Percentiles rank a stretch among this genome's conserved stretches.
phyloP scores from a whole-genome alignment of 2,113 vertebrate genomes.

The Otus sunia region DNA sequence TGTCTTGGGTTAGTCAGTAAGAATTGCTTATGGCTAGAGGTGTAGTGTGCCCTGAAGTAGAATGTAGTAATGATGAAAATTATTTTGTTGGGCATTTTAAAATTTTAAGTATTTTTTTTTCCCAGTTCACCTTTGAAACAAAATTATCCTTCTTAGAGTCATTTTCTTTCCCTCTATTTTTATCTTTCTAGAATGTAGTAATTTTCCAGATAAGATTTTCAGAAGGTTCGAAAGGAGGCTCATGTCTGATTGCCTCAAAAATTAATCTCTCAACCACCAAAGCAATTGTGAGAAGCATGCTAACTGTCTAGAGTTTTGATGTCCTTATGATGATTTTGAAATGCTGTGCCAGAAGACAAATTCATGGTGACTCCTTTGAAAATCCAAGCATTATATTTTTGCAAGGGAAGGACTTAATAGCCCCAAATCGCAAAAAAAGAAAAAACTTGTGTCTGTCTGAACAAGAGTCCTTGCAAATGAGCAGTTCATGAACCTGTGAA shows the following conservation, averaged over 20 bases:
- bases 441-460: neutral
- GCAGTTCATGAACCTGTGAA: neutral
- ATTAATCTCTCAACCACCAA: neutral
- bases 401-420: neutral
- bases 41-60: neutral
- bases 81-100: neutral
- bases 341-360: neutral
- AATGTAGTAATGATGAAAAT: neutral
- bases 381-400: neutral
- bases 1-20: neutral
- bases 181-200: neutral
- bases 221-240: neutral
- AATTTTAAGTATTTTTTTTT: neutral
- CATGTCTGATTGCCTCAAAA: neutral
- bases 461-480: neutral
- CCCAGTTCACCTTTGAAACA: neutral
- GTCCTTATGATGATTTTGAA: neutral
- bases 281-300: neutral
- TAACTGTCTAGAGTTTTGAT: neutral
- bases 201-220: neutral
- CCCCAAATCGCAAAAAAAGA: neutral
- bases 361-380: neutral
- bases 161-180: neutral
- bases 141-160: neutral
- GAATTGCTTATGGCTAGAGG: neutral